Evolutionary conservation across 1,140 invertebrate genomes (phyloP).

Genomic region (Drosophila lini): DNA sequence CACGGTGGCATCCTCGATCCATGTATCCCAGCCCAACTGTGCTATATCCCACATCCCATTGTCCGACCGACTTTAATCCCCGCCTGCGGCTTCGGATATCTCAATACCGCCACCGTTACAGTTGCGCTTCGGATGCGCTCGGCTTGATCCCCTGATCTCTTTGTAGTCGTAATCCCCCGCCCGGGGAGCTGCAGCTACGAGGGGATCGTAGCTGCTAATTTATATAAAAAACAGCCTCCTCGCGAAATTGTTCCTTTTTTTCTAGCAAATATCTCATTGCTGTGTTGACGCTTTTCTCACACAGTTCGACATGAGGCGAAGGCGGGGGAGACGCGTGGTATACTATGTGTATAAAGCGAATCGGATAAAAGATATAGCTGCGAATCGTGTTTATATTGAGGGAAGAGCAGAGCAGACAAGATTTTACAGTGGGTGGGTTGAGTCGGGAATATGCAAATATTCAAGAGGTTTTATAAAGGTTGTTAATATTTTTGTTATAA

Average conservation of each 20-base stretch:
- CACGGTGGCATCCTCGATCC: conserved; percentile 68
- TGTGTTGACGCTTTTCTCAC: conserved; percentile 76
- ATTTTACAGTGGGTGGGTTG: conserved; percentile 49
- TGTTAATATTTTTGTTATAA: not conserved
- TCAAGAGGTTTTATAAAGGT: not conserved
- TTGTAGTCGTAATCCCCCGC: conserved; percentile 40
- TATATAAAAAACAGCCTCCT: conserved; percentile 75
- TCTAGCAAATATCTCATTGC: conserved; percentile 31
- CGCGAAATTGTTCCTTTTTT: conserved; percentile 24
- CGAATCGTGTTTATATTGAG: conserved; percentile 69
- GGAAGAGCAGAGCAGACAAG: conserved; percentile 40
- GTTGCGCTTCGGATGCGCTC: conserved; percentile 60
- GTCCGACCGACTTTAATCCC: conserved; percentile 62
- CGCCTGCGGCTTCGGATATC: conserved; percentile 69
- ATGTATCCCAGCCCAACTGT: conserved; percentile 15
- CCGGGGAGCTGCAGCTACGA: conserved; percentile 2
- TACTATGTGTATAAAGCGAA: conserved; percentile 45
- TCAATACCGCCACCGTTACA: conserved; percentile 72
- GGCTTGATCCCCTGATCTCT: conserved; percentile 61
- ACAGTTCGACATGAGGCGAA: conserved; percentile 25
- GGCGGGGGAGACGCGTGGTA: conserved; percentile 58
- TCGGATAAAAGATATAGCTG: conserved; percentile 71
- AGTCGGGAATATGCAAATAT: not conserved
- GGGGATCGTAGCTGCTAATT: conserved; percentile 38
- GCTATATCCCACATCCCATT: conserved; percentile 38